Evolutionary conservation across 2,888 invertebrate genomes (phyloP), one percentile per base, ranked within the genome.

Genomic region (Agriopis leucophaearia): DNA sequence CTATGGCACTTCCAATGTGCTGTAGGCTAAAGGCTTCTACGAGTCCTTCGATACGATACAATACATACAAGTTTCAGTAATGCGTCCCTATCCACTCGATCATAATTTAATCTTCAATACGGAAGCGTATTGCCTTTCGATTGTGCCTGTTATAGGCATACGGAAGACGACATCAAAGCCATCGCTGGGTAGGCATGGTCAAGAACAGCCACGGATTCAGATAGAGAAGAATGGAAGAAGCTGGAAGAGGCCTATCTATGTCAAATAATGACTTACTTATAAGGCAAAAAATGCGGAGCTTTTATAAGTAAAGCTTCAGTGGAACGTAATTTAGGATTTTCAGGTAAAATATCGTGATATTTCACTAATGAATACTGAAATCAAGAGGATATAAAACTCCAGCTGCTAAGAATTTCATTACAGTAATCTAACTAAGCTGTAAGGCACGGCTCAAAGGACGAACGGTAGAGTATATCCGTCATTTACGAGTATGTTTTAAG

Each of bases 281-380:
- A n/a, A n/a, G n/a, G n/a, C n/a, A n/a, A n/a, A n/a, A n/a, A n/a
- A n/a, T n/a, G n/a, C n/a, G n/a, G n/a, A n/a, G n/a, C n/a, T n/a
- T n/a, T n/a, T n/a, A n/a, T n/a, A n/a, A n/a, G n/a, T n/a, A n/a
- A n/a, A n/a, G n/a, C n/a, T n/a, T n/a, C n/a, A n/a, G n/a, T n/a
- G n/a, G n/a, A 63, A 56, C 27, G 55, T 56, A 63, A 56, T 40
- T 47, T 56, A n/a, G 45, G 36, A 16, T 35, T 63, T 16, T 35
- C 44, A 15, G 42, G 10, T 40, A 16, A 2, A 18, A 45, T 45
- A 51, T 64, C 44, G 36, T 36, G 64, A 64, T 66, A 70, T 71
- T 70, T 69, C 57, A 71, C 59, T 64, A 63, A 61, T 65, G 52
- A 45, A 59, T 60, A 10, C 50, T 56, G 18, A 54, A 47, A 61